Evolutionary conservation across 1,140 invertebrate genomes (phyloP).

Genomic region (Drosophila tsacasi): DNA sequence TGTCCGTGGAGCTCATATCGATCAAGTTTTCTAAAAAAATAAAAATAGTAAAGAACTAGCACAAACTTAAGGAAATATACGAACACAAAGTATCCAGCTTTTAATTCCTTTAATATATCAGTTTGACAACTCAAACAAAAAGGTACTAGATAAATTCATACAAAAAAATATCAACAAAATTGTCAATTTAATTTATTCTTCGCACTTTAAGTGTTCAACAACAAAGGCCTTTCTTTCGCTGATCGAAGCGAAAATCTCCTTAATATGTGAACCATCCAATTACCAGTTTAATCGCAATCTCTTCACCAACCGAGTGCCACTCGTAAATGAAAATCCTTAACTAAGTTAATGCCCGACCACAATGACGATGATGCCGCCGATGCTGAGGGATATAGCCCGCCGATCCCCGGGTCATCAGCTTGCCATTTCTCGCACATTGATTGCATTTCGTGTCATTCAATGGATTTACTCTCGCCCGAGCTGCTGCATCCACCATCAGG

Average conservation of each 20-base stretch:
- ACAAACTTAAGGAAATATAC: background rate
- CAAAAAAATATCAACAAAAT: fast-evolving
- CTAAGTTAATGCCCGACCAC: conserved; percentile 43
- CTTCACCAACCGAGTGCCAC: conserved; percentile 22
- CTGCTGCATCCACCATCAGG: conserved; percentile 39
- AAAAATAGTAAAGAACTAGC: background rate
- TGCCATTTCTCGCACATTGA: conserved; percentile 41
- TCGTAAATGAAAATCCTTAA: conserved; percentile 43
- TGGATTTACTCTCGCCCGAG: conserved; percentile 35
- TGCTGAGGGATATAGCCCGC: conserved; percentile 15
- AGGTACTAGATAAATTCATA: background rate
- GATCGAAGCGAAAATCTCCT: conserved; percentile 22
- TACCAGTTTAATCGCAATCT: conserved; percentile 47
- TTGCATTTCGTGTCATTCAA: conserved; percentile 60
- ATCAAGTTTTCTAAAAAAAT: background rate
- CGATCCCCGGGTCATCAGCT: conserved; percentile 35
- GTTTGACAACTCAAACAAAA: background rate
- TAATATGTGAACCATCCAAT: conserved; percentile 38
- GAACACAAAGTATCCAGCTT: background rate
- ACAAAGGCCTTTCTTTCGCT: conserved; percentile 1
- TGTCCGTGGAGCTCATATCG: background rate
- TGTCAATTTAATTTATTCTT: background rate
- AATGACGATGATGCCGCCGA: conserved; percentile 19
- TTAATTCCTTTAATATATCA: background rate
- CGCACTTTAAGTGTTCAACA: conserved; percentile 9